These are phyloP conservation scores for Exephanes ischioxanthus DNA, from an alignment of 2,888 invertebrate species.

Conservation along the genomic window DNA sequence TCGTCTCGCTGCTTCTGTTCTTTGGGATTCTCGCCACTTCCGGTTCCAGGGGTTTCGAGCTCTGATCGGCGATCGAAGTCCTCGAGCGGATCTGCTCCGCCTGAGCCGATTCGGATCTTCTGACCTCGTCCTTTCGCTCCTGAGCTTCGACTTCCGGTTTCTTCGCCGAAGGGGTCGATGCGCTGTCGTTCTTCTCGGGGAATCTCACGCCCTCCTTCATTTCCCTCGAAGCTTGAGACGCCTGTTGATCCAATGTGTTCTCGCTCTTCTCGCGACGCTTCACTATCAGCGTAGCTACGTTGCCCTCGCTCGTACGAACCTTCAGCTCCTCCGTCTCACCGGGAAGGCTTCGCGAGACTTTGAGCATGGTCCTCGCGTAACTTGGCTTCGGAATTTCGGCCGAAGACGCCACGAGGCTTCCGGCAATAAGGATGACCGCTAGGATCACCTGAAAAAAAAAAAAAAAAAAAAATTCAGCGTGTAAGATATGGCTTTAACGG, in stretches of 20 bases:
- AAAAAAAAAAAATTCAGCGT: constrained; percentile 20
- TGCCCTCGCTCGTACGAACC: constrained; percentile 91
- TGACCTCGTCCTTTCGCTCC: constrained; percentile 68
- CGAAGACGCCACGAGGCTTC: constrained; percentile 53
- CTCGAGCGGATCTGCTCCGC: constrained; percentile 71
- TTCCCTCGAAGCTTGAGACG: constrained; percentile 24
- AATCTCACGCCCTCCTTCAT: background rate
- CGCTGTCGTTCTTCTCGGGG: constrained; percentile 32
- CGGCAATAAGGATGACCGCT: constrained; percentile 51
- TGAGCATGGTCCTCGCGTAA: constrained; percentile 90
- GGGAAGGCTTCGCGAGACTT: constrained; percentile 92
- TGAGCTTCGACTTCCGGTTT: constrained; percentile 21
- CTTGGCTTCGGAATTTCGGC: constrained; percentile 85
- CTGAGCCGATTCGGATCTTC: constrained; percentile 72
- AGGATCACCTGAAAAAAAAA: constrained; percentile 61
- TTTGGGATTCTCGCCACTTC: background rate
- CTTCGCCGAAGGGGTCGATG: constrained; percentile 15
- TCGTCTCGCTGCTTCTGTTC: background rate
- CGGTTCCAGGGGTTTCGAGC: constrained; percentile 6
- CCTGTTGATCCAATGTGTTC: constrained; percentile 9
- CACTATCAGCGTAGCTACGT: constrained; percentile 91
- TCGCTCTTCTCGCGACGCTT: constrained; percentile 87
- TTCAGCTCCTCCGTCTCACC: constrained; percentile 92
- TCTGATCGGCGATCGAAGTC: constrained; percentile 18
- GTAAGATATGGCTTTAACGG: background rate